These are phyloP conservation scores for Leptinotarsa haldemani DNA, from an alignment of 2,888 invertebrate species.

Conservation along the genomic window DNA sequence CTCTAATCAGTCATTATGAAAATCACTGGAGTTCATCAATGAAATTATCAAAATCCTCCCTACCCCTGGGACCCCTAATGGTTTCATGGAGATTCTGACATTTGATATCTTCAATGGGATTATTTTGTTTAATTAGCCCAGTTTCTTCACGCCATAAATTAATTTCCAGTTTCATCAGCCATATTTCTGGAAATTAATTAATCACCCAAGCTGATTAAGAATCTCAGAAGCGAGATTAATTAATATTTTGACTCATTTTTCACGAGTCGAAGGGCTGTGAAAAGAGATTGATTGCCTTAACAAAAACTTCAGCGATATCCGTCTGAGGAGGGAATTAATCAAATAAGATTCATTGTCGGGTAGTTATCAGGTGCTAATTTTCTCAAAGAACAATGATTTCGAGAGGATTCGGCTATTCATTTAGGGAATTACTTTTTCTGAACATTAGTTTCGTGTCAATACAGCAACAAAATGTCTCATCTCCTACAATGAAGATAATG, in stretches of 20 bases:
- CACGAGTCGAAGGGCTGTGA: slow-evolving; percentile 3
- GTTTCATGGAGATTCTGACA: neutral
- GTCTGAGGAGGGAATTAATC: neutral
- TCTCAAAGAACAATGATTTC: neutral
- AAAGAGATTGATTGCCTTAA: slow-evolving; percentile 15
- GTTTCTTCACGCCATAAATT: neutral
- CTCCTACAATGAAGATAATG: too few species aligned
- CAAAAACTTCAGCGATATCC: neutral
- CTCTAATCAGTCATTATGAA: too few species aligned
- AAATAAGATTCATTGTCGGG: slow-evolving; percentile 2
- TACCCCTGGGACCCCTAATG: too few species aligned
- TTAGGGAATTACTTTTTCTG: neutral
- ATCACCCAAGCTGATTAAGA: neutral
- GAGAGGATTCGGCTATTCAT: neutral
- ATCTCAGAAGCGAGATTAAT: slow-evolving; percentile 1
- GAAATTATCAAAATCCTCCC: too few species aligned
- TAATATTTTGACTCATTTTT: slow-evolving; percentile 12
- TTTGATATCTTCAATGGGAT: neutral
- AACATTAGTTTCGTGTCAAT: neutral
- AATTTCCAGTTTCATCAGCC: neutral
- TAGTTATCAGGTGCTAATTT: slow-evolving; percentile 8
- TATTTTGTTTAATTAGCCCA: neutral
- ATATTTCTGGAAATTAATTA: neutral
- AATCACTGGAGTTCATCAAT: too few species aligned
- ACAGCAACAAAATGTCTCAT: too few species aligned